A percentile compares a stretch with the other conserved stretches of the same genome.
Evolutionary conservation across 2,113 vertebrate species (phyloP).

Genomic region (Gallinago jamesoni): DNA sequence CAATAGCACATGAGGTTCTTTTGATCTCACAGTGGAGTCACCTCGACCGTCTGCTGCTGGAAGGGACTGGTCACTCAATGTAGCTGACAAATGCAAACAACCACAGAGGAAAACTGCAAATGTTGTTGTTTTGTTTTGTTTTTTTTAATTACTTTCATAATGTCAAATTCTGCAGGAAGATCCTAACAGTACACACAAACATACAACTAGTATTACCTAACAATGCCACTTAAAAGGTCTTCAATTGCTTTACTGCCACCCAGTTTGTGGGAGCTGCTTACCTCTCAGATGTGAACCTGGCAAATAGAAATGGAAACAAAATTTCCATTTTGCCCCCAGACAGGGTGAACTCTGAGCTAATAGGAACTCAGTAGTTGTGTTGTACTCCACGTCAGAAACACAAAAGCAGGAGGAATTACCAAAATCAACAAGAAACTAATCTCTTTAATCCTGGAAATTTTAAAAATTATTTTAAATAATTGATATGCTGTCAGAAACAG

Average conservation of each 20-base stretch:
- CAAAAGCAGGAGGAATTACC: neutral
- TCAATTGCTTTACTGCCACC: neutral
- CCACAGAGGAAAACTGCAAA: neutral
- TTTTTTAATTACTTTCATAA: neutral
- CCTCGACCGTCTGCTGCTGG: neutral
- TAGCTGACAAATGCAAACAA: neutral
- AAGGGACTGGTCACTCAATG: neutral
- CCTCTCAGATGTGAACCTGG: neutral
- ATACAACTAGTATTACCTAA: rapidly evolving
- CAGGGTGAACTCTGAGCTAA: neutral
- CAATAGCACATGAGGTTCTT: neutral
- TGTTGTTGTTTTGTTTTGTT: too few relatives aligned
- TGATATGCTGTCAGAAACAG: constrained; percentile 36
- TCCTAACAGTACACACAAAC: neutral
- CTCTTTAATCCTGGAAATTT: constrained; percentile 46
- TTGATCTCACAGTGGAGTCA: too few relatives aligned
- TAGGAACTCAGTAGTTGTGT: neutral
- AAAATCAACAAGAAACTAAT: constrained; percentile 17
- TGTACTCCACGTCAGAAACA: neutral
- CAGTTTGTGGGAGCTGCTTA: neutral
- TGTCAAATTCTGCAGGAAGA: neutral
- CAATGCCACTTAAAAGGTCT: neutral
- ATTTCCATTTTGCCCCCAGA: neutral
- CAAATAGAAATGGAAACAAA: neutral
- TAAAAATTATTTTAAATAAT: constrained; percentile 66